Conservation (phyloP, 2,113 vertebrate species). For the Petrocephalus microphthalmus region DNA sequence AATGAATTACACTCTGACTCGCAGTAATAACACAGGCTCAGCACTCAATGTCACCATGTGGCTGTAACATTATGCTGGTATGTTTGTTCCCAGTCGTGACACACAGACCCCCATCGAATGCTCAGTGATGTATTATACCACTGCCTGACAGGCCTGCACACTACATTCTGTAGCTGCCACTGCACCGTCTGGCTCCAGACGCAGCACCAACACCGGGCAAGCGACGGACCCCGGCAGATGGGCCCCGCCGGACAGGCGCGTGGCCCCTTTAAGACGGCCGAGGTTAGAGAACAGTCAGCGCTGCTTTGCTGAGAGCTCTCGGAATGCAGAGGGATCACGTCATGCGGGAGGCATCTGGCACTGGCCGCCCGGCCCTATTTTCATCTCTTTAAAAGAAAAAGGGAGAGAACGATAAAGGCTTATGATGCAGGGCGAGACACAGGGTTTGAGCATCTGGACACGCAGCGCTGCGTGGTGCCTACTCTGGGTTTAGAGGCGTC, state of each 20-base stretch:
- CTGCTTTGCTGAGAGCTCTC: conserved; percentile 32
- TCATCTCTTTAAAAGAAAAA: conserved; percentile 10
- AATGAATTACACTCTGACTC: neutral
- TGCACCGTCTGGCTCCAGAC: neutral
- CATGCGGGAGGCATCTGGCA: conserved; percentile 80
- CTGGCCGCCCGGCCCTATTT: neutral
- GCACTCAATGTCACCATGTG: neutral
- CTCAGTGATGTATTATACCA: neutral
- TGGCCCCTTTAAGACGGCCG: conserved; percentile 33
- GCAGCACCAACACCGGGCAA: no score
- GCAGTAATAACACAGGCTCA: neutral
- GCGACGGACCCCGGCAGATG: neutral
- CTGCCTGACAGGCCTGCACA: neutral
- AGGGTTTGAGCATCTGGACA: neutral
- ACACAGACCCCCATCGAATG: neutral
- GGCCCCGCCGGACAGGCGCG: neutral
- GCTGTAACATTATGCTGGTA: neutral
- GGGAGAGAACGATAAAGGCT: neutral
- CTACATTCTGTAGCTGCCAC: neutral
- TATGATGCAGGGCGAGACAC: neutral
- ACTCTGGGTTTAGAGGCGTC: neutral
- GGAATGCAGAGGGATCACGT: conserved; percentile 66
- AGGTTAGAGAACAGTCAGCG: conserved; percentile 64
- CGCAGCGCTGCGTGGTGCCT: neutral
- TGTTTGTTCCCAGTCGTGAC: neutral